These are phyloP conservation scores for Cheirogaleus major DNA, from an alignment of 2,797 vertebrate genomes.

Conservation along the genomic window DNA sequence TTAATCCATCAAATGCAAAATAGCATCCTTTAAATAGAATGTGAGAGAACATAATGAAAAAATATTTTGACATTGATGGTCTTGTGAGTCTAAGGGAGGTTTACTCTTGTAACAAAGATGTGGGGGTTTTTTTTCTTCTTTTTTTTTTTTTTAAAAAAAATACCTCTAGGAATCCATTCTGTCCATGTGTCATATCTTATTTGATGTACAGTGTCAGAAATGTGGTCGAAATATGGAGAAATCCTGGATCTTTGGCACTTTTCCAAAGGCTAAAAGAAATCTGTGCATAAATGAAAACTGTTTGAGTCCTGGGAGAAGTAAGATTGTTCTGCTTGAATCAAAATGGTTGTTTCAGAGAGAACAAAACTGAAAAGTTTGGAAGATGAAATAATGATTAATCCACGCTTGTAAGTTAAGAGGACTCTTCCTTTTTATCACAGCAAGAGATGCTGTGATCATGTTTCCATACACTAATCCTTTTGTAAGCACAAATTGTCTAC, in stretches of 20 bases:
- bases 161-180: constrained; percentile 33
- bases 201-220: constrained; percentile 49
- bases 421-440: not conserved
- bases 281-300: not conserved
- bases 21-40: not conserved
- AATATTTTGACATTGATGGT: not conserved
- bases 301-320: not conserved
- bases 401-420: not conserved
- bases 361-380: not conserved
- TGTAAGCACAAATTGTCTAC: not conserved
- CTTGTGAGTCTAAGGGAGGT: not conserved
- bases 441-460: not conserved
- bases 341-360: constrained; percentile 24
- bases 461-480: not conserved
- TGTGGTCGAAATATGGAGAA: constrained; percentile 51
- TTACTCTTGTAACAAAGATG: not conserved
- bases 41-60: not conserved
- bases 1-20: not conserved
- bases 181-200: constrained; percentile 56
- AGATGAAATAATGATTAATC: not conserved
- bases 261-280: constrained; percentile 61
- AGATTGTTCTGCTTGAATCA: not conserved
- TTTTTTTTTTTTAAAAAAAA: not conserved
- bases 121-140: not conserved
- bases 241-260: constrained; percentile 39